phyloP scores from a whole-genome alignment of 2,888 invertebrate genomes.

The Cataglyphis cursor region DNA sequence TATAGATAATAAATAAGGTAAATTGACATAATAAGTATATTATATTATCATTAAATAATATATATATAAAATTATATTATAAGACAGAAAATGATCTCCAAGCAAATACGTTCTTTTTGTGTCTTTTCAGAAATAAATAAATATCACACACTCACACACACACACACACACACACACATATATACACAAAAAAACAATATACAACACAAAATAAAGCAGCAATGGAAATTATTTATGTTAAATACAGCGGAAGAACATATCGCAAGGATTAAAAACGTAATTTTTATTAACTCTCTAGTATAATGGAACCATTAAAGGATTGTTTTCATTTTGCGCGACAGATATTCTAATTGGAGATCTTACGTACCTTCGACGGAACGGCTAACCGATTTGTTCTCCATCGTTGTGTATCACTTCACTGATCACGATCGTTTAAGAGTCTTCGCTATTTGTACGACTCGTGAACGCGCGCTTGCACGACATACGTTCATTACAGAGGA shows the following conservation, averaged over 20 bases:
- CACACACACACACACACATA: no score
- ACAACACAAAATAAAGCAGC: not conserved
- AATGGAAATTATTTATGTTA: not conserved
- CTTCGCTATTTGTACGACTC: slow-evolving; percentile 17
- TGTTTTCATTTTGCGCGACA: not conserved
- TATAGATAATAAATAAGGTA: not conserved
- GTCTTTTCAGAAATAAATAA: not conserved
- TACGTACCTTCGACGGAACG: slow-evolving; percentile 16
- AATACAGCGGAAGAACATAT: not conserved
- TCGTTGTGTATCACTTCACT: slow-evolving; percentile 35
- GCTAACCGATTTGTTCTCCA: not conserved
- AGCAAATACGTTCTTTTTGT: not conserved
- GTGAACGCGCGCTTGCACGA: not conserved
- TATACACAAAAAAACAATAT: not conserved
- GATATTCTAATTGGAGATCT: not conserved
- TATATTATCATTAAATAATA: slow-evolving; percentile 4
- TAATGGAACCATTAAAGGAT: not conserved
- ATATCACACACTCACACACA: not conserved
- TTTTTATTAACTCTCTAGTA: not conserved
- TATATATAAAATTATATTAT: not conserved
- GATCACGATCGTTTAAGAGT: not conserved
- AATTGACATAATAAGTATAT: not conserved
- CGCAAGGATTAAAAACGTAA: not conserved
- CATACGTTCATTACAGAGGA: slow-evolving; percentile 16
- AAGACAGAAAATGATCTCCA: not conserved